Conservation (phyloP, 2,797 vertebrate species). For the Threskiornis aethiopicus region DNA sequence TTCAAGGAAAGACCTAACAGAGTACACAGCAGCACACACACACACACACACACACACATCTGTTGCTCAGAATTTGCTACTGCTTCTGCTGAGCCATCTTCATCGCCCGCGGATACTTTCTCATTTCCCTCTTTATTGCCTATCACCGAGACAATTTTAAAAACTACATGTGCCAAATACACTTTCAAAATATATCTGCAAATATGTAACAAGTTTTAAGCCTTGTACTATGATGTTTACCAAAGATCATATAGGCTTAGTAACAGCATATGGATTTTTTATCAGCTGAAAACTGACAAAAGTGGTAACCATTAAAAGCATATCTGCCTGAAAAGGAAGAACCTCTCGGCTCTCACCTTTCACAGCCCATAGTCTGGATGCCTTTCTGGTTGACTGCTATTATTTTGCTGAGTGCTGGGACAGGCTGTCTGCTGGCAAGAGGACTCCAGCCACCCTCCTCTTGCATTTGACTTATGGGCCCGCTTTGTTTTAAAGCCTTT, state of each 20-base stretch:
- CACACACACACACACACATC: too few relatives aligned
- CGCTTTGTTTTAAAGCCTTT: not conserved
- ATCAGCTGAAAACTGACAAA: not conserved
- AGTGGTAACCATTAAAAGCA: not conserved
- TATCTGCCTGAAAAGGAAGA: not conserved
- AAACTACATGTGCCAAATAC: not conserved
- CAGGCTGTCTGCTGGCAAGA: conserved; percentile 42
- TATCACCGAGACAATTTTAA: not conserved
- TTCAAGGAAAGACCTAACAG: not conserved
- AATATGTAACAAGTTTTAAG: not conserved
- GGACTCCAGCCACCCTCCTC: not conserved
- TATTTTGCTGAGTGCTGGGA: conserved; percentile 53
- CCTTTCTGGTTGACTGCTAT: conserved; percentile 64
- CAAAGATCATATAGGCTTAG: not conserved
- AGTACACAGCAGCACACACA: not conserved
- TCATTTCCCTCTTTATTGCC: not conserved
- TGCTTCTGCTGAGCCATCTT: not conserved
- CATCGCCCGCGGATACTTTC: accelerated
- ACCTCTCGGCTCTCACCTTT: conserved; percentile 24
- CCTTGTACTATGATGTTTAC: not conserved
- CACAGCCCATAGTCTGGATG: conserved; percentile 40
- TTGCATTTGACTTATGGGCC: not conserved
- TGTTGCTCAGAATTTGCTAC: not conserved
- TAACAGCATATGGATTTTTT: not conserved
- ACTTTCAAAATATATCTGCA: not conserved